Percentiles rank a stretch among this genome's conserved stretches.
These are phyloP conservation scores for Andricus quercusramuli DNA, from an alignment of 2,888 invertebrate species.

Conservation along the genomic window DNA sequence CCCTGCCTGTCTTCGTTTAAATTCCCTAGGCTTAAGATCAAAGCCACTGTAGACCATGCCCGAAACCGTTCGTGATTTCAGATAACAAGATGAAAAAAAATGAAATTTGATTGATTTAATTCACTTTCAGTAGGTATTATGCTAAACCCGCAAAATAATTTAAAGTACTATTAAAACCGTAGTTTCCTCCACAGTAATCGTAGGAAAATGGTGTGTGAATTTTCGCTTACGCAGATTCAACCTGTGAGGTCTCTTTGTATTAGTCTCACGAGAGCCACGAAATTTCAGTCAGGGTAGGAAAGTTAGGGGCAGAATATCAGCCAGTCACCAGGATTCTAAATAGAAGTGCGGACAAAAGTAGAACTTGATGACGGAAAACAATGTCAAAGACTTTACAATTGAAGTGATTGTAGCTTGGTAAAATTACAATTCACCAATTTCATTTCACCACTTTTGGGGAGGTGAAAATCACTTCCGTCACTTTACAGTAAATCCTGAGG, in stretches of 20 bases:
- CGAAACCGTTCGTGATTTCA: no score
- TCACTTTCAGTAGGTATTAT: neutral
- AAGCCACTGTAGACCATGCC: no score
- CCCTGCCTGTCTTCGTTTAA: no score
- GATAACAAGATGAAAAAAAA: neutral
- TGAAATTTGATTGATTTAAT: neutral
- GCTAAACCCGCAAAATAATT: neutral
- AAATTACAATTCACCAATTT: no score
- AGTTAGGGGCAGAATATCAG: slow-evolving; percentile 19
- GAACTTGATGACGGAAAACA: slow-evolving; percentile 13
- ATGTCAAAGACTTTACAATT: neutral
- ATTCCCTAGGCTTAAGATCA: no score
- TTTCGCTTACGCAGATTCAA: slow-evolving; percentile 16
- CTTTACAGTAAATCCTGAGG: neutral
- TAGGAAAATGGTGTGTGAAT: slow-evolving; percentile 5
- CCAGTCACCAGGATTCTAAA: neutral
- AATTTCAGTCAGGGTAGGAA: slow-evolving; percentile 20
- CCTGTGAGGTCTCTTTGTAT: neutral
- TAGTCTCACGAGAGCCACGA: neutral
- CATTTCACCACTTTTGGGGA: no score
- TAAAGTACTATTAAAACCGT: neutral
- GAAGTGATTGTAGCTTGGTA: neutral
- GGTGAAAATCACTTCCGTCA: neutral
- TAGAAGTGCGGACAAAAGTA: slow-evolving; percentile 23
- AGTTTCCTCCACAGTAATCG: neutral